A percentile compares a stretch with the other conserved stretches of the same genome.
Conservation (phyloP, 2,888 invertebrate species). For the Stenodema calcarata region DNA sequence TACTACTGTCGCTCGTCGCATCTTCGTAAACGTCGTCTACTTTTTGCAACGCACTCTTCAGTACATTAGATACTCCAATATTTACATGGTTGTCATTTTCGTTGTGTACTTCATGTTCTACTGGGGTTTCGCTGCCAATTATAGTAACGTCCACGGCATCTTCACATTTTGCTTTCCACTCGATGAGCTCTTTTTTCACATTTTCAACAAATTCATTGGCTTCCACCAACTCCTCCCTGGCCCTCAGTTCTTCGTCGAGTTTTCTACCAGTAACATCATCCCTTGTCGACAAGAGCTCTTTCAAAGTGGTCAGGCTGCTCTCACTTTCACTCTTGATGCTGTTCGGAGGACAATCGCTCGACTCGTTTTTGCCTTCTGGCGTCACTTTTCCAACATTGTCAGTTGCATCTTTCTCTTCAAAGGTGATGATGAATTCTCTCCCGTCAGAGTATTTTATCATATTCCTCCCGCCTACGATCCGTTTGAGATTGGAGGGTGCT, state of each 20-base stretch:
- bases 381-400: not conserved
- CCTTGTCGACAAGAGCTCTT: not conserved
- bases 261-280: not conserved
- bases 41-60: not conserved
- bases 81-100: not conserved
- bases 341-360: not conserved
- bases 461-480: not conserved
- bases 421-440: not conserved
- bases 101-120: not conserved
- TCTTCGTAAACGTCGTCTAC: not conserved
- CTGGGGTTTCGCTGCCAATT: not conserved
- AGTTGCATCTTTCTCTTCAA: not conserved
- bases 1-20: not conserved
- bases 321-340: not conserved
- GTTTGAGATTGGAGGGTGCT: not conserved
- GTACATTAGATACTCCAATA: not conserved
- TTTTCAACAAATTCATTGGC: not conserved
- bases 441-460: conserved; percentile 5
- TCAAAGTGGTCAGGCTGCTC: not conserved
- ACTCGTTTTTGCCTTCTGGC: not conserved
- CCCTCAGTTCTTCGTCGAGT: not conserved
- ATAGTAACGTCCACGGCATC: not conserved
- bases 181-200: not conserved
- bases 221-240: not conserved
- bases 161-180: not conserved